A percentile compares a stretch with the other conserved stretches of the same genome.
phyloP scores from a whole-genome alignment of 2,888 invertebrate species.

The Stratiomys singularior region DNA sequence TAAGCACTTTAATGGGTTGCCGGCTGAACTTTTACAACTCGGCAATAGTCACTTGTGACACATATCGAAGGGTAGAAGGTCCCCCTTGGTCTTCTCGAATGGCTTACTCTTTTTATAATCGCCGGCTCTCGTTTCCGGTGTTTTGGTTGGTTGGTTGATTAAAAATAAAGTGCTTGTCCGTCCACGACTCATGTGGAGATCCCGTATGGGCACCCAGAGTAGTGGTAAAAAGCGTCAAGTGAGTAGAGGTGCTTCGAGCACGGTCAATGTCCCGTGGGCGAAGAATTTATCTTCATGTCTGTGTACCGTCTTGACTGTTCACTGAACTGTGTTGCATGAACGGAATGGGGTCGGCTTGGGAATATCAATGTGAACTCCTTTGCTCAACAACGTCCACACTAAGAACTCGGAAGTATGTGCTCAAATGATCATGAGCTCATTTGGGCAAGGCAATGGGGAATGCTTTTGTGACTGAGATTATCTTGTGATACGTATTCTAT shows the following conservation, averaged over 20 bases:
- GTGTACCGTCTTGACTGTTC: neutral
- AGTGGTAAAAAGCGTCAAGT: neutral
- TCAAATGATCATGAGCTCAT: too few relatives aligned
- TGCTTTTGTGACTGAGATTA: too few relatives aligned
- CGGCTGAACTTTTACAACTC: too few relatives aligned
- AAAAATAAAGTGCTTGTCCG: constrained; percentile 21
- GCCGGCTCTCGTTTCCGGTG: constrained; percentile 18
- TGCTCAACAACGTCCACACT: too few relatives aligned
- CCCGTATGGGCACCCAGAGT: neutral
- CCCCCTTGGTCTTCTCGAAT: neutral
- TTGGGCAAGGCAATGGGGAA: too few relatives aligned
- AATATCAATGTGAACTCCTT: too few relatives aligned
- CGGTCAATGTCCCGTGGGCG: constrained; percentile 15
- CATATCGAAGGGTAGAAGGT: too few relatives aligned
- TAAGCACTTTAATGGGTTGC: too few relatives aligned
- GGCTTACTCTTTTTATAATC: constrained; percentile 14
- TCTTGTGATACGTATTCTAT: too few relatives aligned
- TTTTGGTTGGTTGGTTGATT: constrained; percentile 17
- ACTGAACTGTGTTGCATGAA: neutral
- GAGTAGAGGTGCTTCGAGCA: neutral
- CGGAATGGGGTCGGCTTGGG: too few relatives aligned
- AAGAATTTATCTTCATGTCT: neutral
- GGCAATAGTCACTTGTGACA: too few relatives aligned
- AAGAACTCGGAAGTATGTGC: too few relatives aligned
- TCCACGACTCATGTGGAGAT: neutral